Conservation (phyloP, 1,140 invertebrate species). For the Papilio glaucus region DNA sequence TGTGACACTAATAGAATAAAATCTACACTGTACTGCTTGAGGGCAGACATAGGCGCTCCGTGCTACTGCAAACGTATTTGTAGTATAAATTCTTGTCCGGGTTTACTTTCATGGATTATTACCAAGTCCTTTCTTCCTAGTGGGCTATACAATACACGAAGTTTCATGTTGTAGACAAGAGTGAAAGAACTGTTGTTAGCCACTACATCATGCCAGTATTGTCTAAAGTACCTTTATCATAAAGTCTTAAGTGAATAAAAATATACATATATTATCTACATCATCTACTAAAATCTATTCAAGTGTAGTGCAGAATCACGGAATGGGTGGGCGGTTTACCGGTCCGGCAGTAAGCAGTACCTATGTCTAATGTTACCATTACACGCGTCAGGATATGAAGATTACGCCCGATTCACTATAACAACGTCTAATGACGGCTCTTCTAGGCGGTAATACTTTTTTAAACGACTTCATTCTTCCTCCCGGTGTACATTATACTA, state of each 20-base stretch:
- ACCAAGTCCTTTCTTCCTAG: too few relatives aligned
- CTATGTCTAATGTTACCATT: neutral
- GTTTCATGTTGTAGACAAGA: too few relatives aligned
- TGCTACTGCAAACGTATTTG: too few relatives aligned
- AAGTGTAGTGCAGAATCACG: neutral
- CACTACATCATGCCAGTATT: too few relatives aligned
- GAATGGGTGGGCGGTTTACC: conserved; percentile 9
- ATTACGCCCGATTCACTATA: neutral
- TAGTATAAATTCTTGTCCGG: too few relatives aligned
- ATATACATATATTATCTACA: too few relatives aligned
- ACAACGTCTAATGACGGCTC: conserved; percentile 1
- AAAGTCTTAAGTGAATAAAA: too few relatives aligned
- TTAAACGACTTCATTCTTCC: conserved; percentile 10
- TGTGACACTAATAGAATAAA: too few relatives aligned
- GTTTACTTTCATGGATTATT: too few relatives aligned
- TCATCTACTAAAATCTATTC: neutral
- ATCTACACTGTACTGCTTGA: neutral
- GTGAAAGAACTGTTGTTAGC: too few relatives aligned
- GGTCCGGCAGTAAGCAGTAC: neutral
- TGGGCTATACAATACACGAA: too few relatives aligned
- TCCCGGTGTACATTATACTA: neutral
- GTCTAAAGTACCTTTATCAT: too few relatives aligned
- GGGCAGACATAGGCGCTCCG: neutral
- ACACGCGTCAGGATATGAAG: conserved; percentile 8
- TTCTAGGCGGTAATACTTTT: conserved; percentile 9